These are phyloP conservation scores for Sussaba pulchella DNA, from an alignment of 2,888 invertebrate genomes.

Conservation along the genomic window DNA sequence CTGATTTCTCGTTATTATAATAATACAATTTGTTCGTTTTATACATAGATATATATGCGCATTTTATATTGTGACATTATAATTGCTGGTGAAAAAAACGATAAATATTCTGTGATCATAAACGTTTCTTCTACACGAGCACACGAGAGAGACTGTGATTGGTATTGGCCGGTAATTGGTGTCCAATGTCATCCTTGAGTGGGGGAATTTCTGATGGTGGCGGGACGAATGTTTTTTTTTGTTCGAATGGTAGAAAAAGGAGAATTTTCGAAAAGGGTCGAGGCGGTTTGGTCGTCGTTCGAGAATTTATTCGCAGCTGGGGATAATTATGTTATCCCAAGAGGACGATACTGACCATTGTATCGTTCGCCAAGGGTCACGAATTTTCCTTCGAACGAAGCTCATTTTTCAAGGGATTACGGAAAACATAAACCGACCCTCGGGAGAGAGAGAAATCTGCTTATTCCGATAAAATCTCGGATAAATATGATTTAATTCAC, in stretches of 20 bases:
- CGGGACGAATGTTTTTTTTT: too few species aligned
- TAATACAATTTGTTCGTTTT: slow-evolving; percentile 65
- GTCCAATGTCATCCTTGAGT: too few species aligned
- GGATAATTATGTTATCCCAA: not conserved
- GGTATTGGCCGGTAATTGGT: too few species aligned
- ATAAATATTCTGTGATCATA: slow-evolving; percentile 7
- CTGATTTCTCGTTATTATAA: slow-evolving; percentile 61
- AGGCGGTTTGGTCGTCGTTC: not conserved
- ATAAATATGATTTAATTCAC: too few species aligned
- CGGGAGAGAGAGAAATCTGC: not conserved
- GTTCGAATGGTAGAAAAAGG: not conserved
- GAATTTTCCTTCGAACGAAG: not conserved
- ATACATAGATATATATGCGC: too few species aligned
- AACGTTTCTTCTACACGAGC: not conserved
- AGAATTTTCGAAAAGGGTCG: not conserved
- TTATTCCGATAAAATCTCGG: not conserved
- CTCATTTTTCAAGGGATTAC: not conserved
- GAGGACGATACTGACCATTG: not conserved
- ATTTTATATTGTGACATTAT: slow-evolving; percentile 39
- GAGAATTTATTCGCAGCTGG: not conserved
- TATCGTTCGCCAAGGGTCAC: not conserved
- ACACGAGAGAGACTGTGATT: too few species aligned
- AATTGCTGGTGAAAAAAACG: slow-evolving; percentile 43
- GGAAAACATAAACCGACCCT: not conserved
- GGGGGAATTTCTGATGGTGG: too few species aligned